Evolutionary conservation across 2,797 vertebrate species (phyloP).

Genomic region (Cirrhinus mrigala): DNA sequence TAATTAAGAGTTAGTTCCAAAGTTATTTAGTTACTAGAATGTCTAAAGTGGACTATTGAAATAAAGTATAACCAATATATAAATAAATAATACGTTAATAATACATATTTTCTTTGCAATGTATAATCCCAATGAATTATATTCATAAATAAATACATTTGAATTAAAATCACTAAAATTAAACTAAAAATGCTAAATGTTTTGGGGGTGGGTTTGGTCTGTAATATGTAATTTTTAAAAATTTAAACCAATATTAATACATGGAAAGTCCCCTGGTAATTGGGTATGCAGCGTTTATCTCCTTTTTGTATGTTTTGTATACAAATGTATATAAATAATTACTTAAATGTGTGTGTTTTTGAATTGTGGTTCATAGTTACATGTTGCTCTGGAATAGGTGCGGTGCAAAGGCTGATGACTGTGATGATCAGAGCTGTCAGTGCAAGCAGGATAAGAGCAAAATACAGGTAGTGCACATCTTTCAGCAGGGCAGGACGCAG

Average conservation of each 20-base stretch:
- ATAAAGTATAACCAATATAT: neutral
- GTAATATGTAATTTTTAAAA: neutral
- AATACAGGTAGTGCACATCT: slow-evolving; percentile 93
- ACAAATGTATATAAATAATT: neutral
- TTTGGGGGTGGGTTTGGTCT: neutral
- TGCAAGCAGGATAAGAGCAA: slow-evolving; percentile 88
- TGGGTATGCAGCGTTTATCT: neutral
- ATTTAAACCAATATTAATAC: neutral
- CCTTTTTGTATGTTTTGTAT: neutral
- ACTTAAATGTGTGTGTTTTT: neutral
- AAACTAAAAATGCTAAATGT: neutral
- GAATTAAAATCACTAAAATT: neutral
- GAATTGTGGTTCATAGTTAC: slow-evolving; percentile 74
- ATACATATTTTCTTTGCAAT: neutral
- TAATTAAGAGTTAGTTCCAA: neutral
- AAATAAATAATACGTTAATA: neutral
- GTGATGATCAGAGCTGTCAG: slow-evolving; percentile 79
- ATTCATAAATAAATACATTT: neutral
- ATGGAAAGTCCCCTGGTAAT: neutral
- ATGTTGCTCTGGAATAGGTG: slow-evolving; percentile 84
- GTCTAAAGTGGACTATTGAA: neutral
- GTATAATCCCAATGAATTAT: neutral
- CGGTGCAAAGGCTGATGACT: slow-evolving; percentile 84
- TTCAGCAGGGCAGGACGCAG: slow-evolving; percentile 83
- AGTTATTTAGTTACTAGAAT: neutral